Conservation (phyloP, 2,113 vertebrate species). For the Okapia johnstoni region DNA sequence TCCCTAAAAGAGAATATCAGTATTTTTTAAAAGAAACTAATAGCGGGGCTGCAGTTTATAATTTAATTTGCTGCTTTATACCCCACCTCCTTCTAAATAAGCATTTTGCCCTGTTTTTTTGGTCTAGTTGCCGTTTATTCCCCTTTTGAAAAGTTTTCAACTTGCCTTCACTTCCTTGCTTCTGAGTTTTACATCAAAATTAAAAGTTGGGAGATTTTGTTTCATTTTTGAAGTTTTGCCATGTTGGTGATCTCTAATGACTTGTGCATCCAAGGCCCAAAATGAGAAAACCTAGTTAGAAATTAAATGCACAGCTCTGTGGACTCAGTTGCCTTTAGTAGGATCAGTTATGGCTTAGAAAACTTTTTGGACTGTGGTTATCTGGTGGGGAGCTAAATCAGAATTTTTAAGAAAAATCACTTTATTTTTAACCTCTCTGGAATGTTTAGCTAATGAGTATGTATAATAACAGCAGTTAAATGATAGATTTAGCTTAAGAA, state of each 20-base stretch:
- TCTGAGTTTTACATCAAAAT: background rate
- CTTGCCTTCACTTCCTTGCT: background rate
- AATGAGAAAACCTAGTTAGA: background rate
- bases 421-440: background rate
- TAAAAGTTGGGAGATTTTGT: conserved; percentile 14
- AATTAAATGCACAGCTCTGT: background rate
- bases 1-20: background rate
- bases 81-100: background rate
- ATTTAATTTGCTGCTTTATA: background rate
- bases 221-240: background rate
- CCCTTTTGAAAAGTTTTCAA: background rate
- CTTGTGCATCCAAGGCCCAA: conserved; percentile 45
- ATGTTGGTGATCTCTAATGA: background rate
- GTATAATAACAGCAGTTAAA: background rate
- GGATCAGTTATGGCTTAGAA: background rate
- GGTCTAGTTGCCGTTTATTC: background rate
- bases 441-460: background rate
- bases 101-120: background rate
- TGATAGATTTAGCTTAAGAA: background rate
- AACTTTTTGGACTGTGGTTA: conserved; percentile 7
- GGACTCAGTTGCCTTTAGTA: background rate
- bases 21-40: background rate
- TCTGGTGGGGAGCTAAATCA: background rate
- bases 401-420: background rate
- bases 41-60: background rate